A percentile compares a stretch with the other conserved stretches of the same genome.
Evolutionary conservation across 2,113 vertebrate species (phyloP).

Genomic region (Aphyosemion australe): DNA sequence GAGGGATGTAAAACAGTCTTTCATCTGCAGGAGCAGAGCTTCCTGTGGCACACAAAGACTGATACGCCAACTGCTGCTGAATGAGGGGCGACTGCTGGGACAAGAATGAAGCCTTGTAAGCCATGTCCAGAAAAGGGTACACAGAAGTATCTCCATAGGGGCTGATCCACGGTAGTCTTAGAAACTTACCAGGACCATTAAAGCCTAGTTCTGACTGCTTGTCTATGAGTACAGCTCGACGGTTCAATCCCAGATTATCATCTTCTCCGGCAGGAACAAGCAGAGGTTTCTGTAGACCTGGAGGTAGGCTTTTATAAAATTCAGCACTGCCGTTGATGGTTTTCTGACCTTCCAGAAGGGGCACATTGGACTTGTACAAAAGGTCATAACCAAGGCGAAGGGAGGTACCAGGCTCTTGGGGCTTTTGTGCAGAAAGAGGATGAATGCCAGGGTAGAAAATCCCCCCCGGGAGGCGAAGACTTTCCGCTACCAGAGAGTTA

Average conservation of each 20-base stretch:
- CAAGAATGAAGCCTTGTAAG: conserved; percentile 91
- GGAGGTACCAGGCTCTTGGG: conserved; percentile 74
- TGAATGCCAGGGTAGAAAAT: conserved; percentile 89
- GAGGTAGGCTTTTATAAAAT: conserved; percentile 87
- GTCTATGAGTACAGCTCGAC: conserved; percentile 73
- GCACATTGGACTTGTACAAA: conserved; percentile 83
- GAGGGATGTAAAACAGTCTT: conserved; percentile 90
- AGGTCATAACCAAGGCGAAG: conserved; percentile 84
- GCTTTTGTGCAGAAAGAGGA: conserved; percentile 82
- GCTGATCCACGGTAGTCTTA: conserved; percentile 91
- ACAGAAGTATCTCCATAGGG: conserved; percentile 89
- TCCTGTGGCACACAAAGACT: conserved; percentile 80
- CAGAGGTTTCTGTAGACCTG: conserved; percentile 87
- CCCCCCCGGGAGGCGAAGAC: conserved; percentile 84
- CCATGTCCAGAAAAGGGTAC: conserved; percentile 94
- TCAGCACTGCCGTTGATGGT: conserved; percentile 85
- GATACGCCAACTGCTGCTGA: conserved; percentile 91
- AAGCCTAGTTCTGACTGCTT: conserved; percentile 87
- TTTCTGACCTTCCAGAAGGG: conserved; percentile 79
- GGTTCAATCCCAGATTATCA: conserved; percentile 86
- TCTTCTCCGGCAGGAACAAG: conserved; percentile 77
- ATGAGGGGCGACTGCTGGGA: conserved; percentile 90
- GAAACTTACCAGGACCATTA: conserved; percentile 84
- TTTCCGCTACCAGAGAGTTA: conserved; percentile 87
- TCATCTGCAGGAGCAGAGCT: conserved; percentile 81